Base-by-base conservation (phyloP, 92 coral and sea anemone genomes). In the Palythoa grandiflora region DNA sequence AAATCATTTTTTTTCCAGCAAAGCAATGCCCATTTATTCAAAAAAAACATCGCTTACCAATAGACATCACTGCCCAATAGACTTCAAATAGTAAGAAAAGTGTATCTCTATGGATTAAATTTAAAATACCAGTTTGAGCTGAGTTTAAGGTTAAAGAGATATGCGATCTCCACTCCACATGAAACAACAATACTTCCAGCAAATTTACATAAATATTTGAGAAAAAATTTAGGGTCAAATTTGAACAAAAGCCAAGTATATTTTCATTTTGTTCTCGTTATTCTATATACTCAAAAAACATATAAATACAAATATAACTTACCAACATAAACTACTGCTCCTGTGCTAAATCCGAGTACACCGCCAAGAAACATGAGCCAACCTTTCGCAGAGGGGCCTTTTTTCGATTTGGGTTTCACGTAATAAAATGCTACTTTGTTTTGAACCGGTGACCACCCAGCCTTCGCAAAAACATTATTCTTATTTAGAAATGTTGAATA, bases 381-480 rank as follows among this genome's bases (percentile, higher is more conserved):
- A 44, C 98, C 94, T 52, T 79, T 91, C 12, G 85, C 44, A 6
- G 96, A 92, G 1, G 99, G 99, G 1, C 99, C 99, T 50, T 95
- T 97, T 75, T 94, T 97, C 66, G 96, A 93, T 77, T 97, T 97
- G 1, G 99, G 96, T 65, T 97, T 97, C 12, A 95, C 98, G 73
- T 97, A 97, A 85, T 95, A 95, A 84, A 88, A 91, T 3, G 96
- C 96, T 17, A 89, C 89, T 20, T 88, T 96, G 84, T 88, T 93
- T 85, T 89, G 93, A 21, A 86, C 38, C 17, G 92, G 94, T 11
- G 85, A 47, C 60, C 93, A 74, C 9, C 85, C 77, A 16, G 48
- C 48, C 78, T 84, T 85, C 50, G 50, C 50, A 44, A 44, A 44
- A 44, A 44, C 50, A 8, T 44, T 44, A 44, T 44, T 44, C 7